Evolutionary conservation across 2,888 invertebrate species (phyloP).

Genomic region (Lasioglossum leucozonium): DNA sequence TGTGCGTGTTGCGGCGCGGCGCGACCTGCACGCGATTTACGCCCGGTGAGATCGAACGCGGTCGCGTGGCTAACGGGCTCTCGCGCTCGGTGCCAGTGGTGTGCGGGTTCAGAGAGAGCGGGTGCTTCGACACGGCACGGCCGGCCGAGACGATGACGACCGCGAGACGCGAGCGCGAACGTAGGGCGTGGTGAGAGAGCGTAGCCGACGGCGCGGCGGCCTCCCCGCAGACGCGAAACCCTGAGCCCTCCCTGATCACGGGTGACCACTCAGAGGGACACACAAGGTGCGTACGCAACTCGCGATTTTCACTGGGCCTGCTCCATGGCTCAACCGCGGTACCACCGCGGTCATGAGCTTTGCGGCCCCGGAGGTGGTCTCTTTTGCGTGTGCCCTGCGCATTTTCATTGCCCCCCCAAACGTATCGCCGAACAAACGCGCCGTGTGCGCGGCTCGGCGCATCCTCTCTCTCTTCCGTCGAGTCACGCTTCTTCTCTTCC

Average conservation of each 20-base stretch:
- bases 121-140: conserved; percentile 47
- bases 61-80: conserved; percentile 60
- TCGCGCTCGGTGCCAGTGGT: conserved; percentile 41
- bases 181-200: conserved; percentile 73
- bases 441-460: conserved; percentile 71
- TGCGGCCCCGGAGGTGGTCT: conserved; percentile 77
- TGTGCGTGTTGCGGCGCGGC: conserved; percentile 77
- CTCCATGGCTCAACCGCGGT: conserved; percentile 87
- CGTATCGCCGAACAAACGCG: conserved; percentile 77
- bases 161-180: conserved; percentile 68
- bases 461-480: conserved; percentile 52
- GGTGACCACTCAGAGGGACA: conserved; percentile 78
- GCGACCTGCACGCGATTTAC: conserved; percentile 71
- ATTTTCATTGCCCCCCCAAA: conserved; percentile 79
- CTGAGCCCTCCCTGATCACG: conserved; percentile 76
- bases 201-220: conserved; percentile 73
- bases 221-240: conserved; percentile 78
- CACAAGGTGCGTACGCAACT: conserved; percentile 97
- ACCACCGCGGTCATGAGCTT: conserved; percentile 77
- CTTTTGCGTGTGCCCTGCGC: conserved; percentile 81
- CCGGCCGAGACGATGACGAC: conserved; percentile 49
- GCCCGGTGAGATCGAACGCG: conserved; percentile 71
- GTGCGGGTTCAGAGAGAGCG: conserved; percentile 61
- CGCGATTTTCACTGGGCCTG: conserved; percentile 94
- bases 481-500: conserved; percentile 53